These are phyloP conservation scores for Popillia japonica DNA, from an alignment of 1,140 invertebrate genomes.

Conservation along the genomic window DNA sequence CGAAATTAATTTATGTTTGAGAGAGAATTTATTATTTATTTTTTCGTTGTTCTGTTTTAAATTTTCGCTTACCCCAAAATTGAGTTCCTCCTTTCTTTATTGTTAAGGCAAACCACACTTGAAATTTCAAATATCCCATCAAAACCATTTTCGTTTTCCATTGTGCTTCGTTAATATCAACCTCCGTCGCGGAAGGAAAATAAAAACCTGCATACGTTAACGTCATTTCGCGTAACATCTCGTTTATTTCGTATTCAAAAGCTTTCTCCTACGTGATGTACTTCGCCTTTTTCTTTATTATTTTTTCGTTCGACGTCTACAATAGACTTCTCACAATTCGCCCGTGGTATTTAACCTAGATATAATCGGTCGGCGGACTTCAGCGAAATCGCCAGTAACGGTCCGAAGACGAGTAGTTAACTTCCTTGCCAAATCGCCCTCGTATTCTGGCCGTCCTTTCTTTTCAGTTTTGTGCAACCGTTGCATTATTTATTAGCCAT, in stretches of 20 bases:
- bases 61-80: no score
- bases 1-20: no score
- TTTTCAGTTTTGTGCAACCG: neutral
- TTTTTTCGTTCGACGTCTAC: neutral
- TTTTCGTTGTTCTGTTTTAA: no score
- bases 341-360: neutral
- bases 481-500: slow-evolving; percentile 19
- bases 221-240: neutral
- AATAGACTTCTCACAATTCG: slow-evolving; percentile 8
- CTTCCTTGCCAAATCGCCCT: slow-evolving; percentile 6
- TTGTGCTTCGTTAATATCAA: neutral
- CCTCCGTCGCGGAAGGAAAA: neutral
- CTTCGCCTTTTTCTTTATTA: neutral
- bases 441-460: neutral
- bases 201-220: slow-evolving; percentile 8
- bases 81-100: no score
- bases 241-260: slow-evolving; percentile 15
- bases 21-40: no score
- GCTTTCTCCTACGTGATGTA: slow-evolving; percentile 14
- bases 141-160: neutral
- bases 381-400: neutral
- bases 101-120: neutral
- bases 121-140: neutral
- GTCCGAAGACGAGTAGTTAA: neutral
- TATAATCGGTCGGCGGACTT: neutral